Conservation (phyloP, 2,888 invertebrate species). For the Volucella inflata region DNA sequence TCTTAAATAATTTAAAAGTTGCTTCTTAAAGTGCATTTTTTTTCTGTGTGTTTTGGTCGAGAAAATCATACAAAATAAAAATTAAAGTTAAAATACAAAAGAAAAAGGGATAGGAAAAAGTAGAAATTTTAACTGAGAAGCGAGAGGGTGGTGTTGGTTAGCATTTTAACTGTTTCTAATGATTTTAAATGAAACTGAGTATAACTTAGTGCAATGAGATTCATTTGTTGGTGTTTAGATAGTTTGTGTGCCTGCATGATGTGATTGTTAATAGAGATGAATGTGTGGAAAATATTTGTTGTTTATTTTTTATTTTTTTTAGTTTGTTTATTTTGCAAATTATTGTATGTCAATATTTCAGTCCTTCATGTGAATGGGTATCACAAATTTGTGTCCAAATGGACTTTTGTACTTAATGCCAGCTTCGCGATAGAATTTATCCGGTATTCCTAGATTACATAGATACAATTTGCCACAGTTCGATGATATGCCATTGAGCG, state of each 20-base stretch:
- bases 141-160: conserved; percentile 7
- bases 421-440: conserved; percentile 89
- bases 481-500: conserved; percentile 86
- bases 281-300: conserved; percentile 56
- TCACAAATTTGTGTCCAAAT: conserved; percentile 92
- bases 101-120: not conserved
- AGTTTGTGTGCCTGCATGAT: conserved; percentile 25
- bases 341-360: conserved; percentile 80
- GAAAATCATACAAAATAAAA: conserved; percentile 46
- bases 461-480: conserved; percentile 91
- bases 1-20: conserved; percentile 69
- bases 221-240: not conserved
- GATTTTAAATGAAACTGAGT: conserved; percentile 12
- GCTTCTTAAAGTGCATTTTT: conserved; percentile 52
- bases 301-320: conserved; percentile 65
- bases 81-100: conserved; percentile 22
- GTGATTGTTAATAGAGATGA: conserved; percentile 61
- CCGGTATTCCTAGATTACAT: conserved; percentile 93
- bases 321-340: conserved; percentile 70
- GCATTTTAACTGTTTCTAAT: conserved; percentile 4
- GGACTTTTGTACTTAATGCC: conserved; percentile 93
- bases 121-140: not conserved
- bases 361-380: conserved; percentile 87
- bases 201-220: conserved; percentile 17
- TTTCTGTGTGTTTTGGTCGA: conserved; percentile 62